A percentile compares a stretch with the other conserved stretches of the same genome.
Conservation (phyloP, 2,888 invertebrate species). For the Philereme transversata region DNA sequence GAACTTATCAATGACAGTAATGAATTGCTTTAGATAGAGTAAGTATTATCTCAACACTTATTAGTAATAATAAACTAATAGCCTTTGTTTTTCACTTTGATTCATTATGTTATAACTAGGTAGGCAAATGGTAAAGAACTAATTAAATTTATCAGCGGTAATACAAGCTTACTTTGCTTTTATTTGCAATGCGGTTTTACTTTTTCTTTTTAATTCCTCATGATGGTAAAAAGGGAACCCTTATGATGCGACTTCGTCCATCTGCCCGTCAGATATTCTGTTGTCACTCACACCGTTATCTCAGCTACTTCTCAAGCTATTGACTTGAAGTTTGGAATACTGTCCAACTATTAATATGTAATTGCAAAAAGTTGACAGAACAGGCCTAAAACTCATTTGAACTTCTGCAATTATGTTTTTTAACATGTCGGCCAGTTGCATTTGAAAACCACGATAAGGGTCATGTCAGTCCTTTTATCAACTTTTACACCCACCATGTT, state of each 20-base stretch:
- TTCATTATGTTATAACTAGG: neutral
- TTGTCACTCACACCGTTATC: too few species aligned
- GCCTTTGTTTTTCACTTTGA: neutral
- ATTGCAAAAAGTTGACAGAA: neutral
- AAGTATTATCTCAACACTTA: neutral
- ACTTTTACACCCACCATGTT: neutral
- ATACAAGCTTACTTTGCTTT: too few species aligned
- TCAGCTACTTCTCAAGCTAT: too few species aligned
- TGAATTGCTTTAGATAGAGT: slow-evolving; percentile 3
- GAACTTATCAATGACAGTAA: slow-evolving; percentile 11
- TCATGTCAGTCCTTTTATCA: slow-evolving; percentile 34
- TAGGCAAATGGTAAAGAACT: too few species aligned
- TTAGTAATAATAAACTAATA: slow-evolving; percentile 14
- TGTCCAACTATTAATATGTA: too few species aligned
- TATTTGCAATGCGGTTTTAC: too few species aligned
- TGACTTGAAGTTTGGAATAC: too few species aligned
- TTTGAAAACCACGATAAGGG: slow-evolving; percentile 46
- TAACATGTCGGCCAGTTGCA: slow-evolving; percentile 33
- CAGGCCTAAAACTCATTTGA: neutral
- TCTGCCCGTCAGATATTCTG: too few species aligned
- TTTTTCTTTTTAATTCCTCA: too few species aligned
- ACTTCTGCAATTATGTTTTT: neutral
- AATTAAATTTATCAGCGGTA: too few species aligned
- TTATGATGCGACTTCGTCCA: too few species aligned
- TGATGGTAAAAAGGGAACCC: too few species aligned